Evolutionary conservation across 2,113 vertebrate genomes (phyloP).

Genomic region (Lophochroa leadbeateri): DNA sequence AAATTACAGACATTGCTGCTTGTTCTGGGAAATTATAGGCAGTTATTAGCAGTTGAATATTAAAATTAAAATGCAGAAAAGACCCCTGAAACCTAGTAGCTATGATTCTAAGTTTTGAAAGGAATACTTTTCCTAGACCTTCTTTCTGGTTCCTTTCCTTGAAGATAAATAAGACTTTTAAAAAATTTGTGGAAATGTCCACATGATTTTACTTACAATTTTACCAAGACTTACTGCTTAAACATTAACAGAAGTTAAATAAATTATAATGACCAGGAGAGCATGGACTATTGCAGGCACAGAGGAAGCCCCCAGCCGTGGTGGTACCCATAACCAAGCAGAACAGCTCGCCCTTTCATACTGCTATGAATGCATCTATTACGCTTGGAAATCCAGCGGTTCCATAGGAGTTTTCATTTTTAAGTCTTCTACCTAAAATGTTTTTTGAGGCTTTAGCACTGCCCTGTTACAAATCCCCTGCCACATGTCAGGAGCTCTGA

Average conservation of each 20-base stretch:
- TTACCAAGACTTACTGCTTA: neutral
- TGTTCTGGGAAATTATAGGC: neutral
- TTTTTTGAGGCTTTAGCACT: too few relatives aligned
- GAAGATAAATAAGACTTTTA: neutral
- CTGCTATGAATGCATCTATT: too few relatives aligned
- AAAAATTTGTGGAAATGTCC: neutral
- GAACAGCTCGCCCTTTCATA: too few relatives aligned
- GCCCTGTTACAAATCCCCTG: neutral
- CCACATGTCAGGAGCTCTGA: neutral
- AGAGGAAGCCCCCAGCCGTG: neutral
- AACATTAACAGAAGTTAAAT: neutral
- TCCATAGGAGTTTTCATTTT: neutral
- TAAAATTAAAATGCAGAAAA: neutral
- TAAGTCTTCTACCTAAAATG: neutral
- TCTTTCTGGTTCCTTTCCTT: neutral
- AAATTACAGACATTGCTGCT: neutral
- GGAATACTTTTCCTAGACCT: neutral
- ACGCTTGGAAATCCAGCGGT: too few relatives aligned
- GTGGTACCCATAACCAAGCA: neutral
- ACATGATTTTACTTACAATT: neutral
- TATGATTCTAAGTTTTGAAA: neutral
- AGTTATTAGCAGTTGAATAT: neutral
- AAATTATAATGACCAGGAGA: neutral
- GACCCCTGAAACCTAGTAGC: neutral
- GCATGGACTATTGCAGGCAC: fast-evolving